Conservation (phyloP, 1,140 invertebrate species). For the Limonius californicus region DNA sequence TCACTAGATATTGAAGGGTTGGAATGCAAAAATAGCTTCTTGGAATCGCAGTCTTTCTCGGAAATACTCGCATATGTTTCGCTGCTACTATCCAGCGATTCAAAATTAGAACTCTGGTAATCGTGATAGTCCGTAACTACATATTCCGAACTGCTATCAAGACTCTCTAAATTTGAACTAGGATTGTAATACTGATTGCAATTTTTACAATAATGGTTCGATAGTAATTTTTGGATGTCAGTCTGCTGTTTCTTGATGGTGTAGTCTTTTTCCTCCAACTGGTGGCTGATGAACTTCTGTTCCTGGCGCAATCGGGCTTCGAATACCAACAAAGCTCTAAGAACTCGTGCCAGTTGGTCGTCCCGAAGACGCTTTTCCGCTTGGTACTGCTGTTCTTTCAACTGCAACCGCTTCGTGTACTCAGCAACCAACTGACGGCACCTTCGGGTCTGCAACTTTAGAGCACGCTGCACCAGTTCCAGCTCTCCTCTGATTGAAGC, state of each 20-base stretch:
- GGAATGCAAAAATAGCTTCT: conserved; percentile 13
- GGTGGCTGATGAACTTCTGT: conserved; percentile 65
- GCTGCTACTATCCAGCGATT: conserved; percentile 55
- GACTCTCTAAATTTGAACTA: conserved; percentile 54
- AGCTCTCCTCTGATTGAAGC: conserved; percentile 53
- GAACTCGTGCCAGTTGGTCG: conserved; percentile 62
- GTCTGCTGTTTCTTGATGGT: conserved; percentile 65
- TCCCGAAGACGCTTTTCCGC: conserved; percentile 59
- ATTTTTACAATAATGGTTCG: conserved; percentile 53
- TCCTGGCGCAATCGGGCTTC: conserved; percentile 70
- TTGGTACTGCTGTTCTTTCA: conserved; percentile 56
- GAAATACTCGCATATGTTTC: conserved; percentile 55
- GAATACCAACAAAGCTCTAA: conserved; percentile 64
- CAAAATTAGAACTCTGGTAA: conserved; percentile 45
- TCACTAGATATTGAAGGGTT: conserved; percentile 49
- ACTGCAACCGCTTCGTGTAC: conserved; percentile 57
- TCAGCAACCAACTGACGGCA: conserved; percentile 57
- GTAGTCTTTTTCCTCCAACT: conserved; percentile 66
- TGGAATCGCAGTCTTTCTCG: conserved; percentile 47
- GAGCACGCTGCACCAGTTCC: conserved; percentile 58
- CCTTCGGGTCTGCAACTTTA: conserved; percentile 60
- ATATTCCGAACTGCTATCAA: conserved; percentile 56
- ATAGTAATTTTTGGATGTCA: conserved; percentile 59
- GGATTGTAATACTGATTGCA: conserved; percentile 55
- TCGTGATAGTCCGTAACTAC: conserved; percentile 46